Base-by-base conservation (phyloP, 1,140 invertebrate genomes). In the Drosophila repleta region DNA sequence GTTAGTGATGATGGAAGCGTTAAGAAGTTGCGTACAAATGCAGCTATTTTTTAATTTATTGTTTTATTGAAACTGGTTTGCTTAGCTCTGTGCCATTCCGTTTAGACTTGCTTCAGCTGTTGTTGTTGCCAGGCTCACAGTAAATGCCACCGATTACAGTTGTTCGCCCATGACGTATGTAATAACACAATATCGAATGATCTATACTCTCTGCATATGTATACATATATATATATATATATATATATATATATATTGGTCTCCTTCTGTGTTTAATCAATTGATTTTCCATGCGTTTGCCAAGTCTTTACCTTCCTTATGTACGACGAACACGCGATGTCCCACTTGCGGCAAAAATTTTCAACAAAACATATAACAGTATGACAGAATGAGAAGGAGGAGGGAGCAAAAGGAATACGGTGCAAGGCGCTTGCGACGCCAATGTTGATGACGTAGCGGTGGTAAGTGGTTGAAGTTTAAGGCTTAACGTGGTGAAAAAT, bases 381-480 rank as follows among this genome's bases (percentile, higher is more conserved):
- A n/a, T n/a, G n/a, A n/a, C n/a, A 10, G 20, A 26, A 24, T 10
- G 20, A 26, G 15, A 39, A 4, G 3, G 18, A 57, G 24, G 7
- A 8, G 21, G 37, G 7, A 39, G 48, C 13, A 18, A 15, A 20
- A 7, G 13, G 18, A 15, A 37, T 13, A 41, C 39, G 29, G 18
- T 46, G 45, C 15, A 46, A 18, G 29, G 48, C 39, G 63, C 17
- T 43, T 61, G 51, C 64, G 55, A 58, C 57, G 62, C 45, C 24
- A 20, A 35, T 21, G 18, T 2, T 71, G 60, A 70, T 79, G 76
- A 79, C 76, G 76, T 70, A 76, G 76, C 41, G 45, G 45, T 57
- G 80, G 81, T 77, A 80, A 87, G 78, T 85, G 82, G 82, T 85
- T 85, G 78, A 83, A 87, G 62, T 80, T 72, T 62, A 87, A 79